Evolutionary conservation across 92 coral and sea anemone species (phyloP), one percentile per base, ranked within the genome.

Genomic region (Palythoa caribaeorum): DNA sequence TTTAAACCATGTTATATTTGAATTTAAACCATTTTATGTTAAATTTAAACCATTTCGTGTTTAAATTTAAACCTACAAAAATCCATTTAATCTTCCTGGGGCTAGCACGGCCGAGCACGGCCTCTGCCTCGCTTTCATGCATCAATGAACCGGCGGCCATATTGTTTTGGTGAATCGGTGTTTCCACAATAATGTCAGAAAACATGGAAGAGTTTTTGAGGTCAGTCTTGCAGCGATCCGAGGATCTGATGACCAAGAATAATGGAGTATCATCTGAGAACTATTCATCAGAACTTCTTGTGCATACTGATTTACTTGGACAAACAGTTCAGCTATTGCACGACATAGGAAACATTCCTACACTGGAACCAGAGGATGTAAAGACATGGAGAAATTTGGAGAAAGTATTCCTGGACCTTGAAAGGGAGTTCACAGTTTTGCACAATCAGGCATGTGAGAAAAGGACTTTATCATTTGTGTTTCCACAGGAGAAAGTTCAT

Each of bases 181-280:
- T 69, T 69, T 69, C 73, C 73, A 69, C 73, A 73, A 73, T 73
- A 38, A 40, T 39, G 54, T 73, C 77, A 73, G 77, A 73, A 54
- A 63, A 81, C 15, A 80, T 84, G 36, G 79, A 84, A 77, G 71
- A 54, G 51, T 86, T 74, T 77, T 87, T 75, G 84, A 63, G 75
- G 70, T 87, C 81, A 74, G 85, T 87, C 59, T 77, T 84, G 55
- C 78, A 84, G 16, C 77, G 77, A 38, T 73, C 39, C 80, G 73
- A 69, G 73, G 47, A 69, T 69, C 73, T 69, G 73, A 69, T 69
- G 73, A 69, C 73, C 73, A 69, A 69, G 47, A 69, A 69, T 69
- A 69, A 69, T 28, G 73, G 73, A 69, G 73, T 69, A 69, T 35
- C 73, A 35, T 69, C 73, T 69, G 73, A 69, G 73, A 69, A 69